Percentiles rank a stretch among this genome's conserved stretches.
Conservation (phyloP, 2,797 vertebrate genomes). For the Thunnus albacares region DNA sequence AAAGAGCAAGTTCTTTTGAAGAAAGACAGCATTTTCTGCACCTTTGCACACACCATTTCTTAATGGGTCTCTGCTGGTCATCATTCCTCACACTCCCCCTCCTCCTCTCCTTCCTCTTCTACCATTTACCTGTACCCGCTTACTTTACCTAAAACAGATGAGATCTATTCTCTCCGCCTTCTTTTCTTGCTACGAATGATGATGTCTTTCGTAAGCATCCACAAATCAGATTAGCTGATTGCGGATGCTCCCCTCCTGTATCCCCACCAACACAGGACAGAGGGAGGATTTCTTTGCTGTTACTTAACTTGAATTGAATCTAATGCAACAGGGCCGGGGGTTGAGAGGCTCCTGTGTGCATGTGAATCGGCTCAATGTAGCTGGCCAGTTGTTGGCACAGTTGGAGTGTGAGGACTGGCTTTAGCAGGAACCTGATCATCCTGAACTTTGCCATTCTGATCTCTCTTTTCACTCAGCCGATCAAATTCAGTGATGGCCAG, state of each 20-base stretch:
- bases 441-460: conserved; percentile 69
- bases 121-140: conserved; percentile 2
- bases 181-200: not conserved
- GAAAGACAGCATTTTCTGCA: not conserved
- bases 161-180: not conserved
- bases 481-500: conserved; percentile 72
- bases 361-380: conserved; percentile 11
- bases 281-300: conserved; percentile 37
- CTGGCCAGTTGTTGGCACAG: conserved; percentile 39
- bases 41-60: not conserved
- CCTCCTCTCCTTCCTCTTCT: not conserved
- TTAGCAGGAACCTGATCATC: conserved; percentile 66
- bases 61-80: not conserved
- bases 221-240: conserved; percentile 11
- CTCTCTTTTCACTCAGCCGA: conserved; percentile 69
- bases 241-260: conserved; percentile 16
- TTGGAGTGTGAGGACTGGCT: conserved; percentile 20
- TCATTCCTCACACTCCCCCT: not conserved
- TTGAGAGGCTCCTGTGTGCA: not conserved
- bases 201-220: not conserved
- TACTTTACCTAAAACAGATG: conserved; percentile 4
- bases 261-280: conserved; percentile 1
- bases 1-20: not conserved
- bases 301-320: conserved; percentile 45
- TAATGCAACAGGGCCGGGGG: conserved; percentile 19